These are phyloP conservation scores for Anguilla pacifica DNA, from an alignment of 2,797 vertebrate genomes.

Conservation along the genomic window DNA sequence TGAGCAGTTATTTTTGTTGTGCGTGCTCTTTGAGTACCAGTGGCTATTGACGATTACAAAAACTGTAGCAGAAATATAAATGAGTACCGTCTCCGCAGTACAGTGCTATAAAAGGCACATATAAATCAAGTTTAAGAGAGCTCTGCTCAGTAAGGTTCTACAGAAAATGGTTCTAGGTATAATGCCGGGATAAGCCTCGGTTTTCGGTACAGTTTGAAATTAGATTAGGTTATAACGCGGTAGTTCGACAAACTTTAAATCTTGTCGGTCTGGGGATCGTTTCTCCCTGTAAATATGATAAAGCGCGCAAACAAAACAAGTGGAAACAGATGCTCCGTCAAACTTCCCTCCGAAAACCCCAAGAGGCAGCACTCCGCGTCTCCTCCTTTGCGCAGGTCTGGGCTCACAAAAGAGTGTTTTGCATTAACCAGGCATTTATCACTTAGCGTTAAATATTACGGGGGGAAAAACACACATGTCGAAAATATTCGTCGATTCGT, in stretches of 20 bases:
- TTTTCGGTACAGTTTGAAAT: neutral
- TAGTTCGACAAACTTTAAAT: slow-evolving; percentile 12
- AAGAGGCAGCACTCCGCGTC: neutral
- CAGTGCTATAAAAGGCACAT: neutral
- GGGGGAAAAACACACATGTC: slow-evolving; percentile 24
- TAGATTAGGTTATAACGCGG: neutral
- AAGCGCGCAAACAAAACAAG: slow-evolving; percentile 13
- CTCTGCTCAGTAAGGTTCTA: neutral
- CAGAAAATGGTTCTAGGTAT: neutral
- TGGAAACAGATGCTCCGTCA: neutral
- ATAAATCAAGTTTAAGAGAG: neutral
- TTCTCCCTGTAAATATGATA: slow-evolving; percentile 19
- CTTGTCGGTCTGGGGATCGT: neutral
- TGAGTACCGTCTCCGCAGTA: neutral
- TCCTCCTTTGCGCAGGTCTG: neutral
- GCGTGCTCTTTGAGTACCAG: neutral
- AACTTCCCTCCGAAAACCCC: neutral
- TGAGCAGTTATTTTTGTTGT: neutral
- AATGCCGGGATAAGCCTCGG: neutral
- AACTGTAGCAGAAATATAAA: neutral
- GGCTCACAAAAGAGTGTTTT: neutral
- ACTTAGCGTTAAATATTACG: slow-evolving; percentile 26
- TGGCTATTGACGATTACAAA: neutral
- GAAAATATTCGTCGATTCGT: slow-evolving; percentile 40
- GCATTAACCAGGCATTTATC: slow-evolving; percentile 32